A percentile compares a stretch with the other conserved stretches of the same genome.
Conservation (phyloP, 2,113 vertebrate genomes). For the Prunella fulvescens region DNA sequence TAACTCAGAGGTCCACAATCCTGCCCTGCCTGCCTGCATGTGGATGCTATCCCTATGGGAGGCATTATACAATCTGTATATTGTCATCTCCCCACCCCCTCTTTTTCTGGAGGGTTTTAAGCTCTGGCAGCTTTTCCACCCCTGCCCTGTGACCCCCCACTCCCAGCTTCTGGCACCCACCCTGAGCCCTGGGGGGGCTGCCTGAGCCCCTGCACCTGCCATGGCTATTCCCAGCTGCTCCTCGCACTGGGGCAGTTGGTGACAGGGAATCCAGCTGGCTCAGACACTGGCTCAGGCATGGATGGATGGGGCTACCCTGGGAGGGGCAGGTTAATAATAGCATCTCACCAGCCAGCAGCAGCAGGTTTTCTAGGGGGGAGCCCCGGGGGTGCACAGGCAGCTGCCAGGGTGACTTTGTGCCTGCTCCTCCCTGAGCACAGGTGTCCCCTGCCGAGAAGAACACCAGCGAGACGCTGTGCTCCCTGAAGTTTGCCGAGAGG, state of each 20-base stretch:
- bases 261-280: background rate
- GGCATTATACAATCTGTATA: accelerated
- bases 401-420: background rate
- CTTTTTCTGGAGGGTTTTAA: background rate
- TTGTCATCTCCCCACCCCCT: background rate
- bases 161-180: background rate
- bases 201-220: background rate
- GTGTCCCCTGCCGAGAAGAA: slow-evolving; percentile 86
- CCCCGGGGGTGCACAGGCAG: accelerated
- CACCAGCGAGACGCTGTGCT: slow-evolving; percentile 88
- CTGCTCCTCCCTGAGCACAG: slow-evolving; percentile 49
- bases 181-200: accelerated
- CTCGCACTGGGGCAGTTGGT: accelerated
- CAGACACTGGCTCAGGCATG: accelerated
- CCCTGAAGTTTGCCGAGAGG: slow-evolving; percentile 92
- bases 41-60: accelerated
- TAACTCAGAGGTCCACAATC: accelerated
- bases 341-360: accelerated
- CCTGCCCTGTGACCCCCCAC: background rate
- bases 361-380: background rate
- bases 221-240: background rate
- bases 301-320: background rate
- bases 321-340: background rate
- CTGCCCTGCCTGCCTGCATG: background rate
- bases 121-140: background rate